Percentiles rank a stretch among this genome's conserved stretches.
Conservation (phyloP, 2,888 invertebrate species). For the Drosophila dives region DNA sequence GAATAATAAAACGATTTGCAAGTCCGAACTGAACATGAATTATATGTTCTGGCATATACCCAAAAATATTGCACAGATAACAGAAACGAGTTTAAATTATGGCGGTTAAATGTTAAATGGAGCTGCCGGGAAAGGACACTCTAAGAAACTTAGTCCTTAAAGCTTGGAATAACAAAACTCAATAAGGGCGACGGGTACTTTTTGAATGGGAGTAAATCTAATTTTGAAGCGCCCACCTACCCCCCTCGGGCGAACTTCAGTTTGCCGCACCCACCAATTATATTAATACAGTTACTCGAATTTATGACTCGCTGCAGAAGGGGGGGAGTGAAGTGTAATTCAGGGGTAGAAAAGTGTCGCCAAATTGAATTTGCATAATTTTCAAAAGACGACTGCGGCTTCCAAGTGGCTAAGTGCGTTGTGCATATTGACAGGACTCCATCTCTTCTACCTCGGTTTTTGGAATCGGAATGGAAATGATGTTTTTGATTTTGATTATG, state of each 20-base stretch:
- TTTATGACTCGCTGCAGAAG: conserved; percentile 61
- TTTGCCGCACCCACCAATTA: conserved; percentile 65
- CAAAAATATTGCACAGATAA: conserved; percentile 53
- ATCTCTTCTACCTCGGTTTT: not conserved
- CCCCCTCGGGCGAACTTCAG: conserved; percentile 11
- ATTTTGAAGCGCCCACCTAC: conserved; percentile 59
- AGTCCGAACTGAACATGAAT: conserved; percentile 69
- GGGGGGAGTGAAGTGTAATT: conserved; percentile 7
- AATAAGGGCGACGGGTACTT: conserved; percentile 12
- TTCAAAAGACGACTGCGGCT: conserved; percentile 74
- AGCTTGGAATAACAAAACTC: conserved; percentile 5
- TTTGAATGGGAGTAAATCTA: conserved; percentile 66
- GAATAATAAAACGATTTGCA: conserved; percentile 79
- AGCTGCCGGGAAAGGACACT: conserved; percentile 12
- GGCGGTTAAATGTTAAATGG: conserved; percentile 60
- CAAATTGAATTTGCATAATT: conserved; percentile 81
- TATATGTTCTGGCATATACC: conserved; percentile 32
- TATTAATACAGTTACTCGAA: conserved; percentile 81
- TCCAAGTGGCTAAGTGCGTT: conserved; percentile 72
- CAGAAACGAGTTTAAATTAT: conserved; percentile 68
- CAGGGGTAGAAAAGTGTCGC: conserved; percentile 58
- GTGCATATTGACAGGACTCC: conserved; percentile 67
- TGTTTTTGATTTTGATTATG: conserved; percentile 83
- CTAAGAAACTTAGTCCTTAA: conserved; percentile 24
- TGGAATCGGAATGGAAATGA: conserved; percentile 67